Evolutionary conservation across 2,113 vertebrate genomes (phyloP).

Genomic region (Rhadina sibilatrix): DNA sequence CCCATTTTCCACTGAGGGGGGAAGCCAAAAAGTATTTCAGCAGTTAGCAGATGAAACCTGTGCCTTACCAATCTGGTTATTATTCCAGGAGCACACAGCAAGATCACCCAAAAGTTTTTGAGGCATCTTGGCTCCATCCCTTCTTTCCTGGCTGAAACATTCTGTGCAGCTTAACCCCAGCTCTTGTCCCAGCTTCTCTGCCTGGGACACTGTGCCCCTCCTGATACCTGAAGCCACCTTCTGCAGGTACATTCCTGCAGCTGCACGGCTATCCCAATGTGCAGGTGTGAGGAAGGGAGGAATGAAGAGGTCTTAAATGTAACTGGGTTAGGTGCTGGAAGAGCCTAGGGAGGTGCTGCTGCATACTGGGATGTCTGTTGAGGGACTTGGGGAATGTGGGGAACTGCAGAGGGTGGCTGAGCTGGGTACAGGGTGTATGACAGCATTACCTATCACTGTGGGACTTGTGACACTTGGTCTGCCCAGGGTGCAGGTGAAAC

Average conservation of each 20-base stretch:
- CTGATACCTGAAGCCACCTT: not conserved
- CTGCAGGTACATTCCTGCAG: not conserved
- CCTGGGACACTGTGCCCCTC: not conserved
- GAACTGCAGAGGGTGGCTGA: not conserved
- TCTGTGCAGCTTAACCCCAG: not conserved
- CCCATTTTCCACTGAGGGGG: not conserved
- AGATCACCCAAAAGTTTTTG: not conserved
- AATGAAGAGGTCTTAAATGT: not conserved
- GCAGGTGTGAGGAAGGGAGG: not conserved
- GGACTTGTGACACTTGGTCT: fast-evolving
- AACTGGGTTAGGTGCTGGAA: not conserved
- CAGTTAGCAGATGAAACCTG: not conserved
- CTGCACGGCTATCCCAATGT: fast-evolving
- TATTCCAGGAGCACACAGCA: not conserved
- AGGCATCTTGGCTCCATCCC: not conserved
- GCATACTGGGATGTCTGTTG: not conserved
- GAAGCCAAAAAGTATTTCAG: not conserved
- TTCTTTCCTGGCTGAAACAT: not conserved
- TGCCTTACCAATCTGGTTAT: not conserved
- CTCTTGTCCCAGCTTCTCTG: not conserved
- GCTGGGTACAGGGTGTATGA: not conserved
- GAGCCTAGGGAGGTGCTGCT: not conserved
- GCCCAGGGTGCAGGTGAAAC: not conserved
- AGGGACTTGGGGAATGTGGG: not conserved
- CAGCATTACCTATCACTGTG: fast-evolving